Evolutionary conservation across 37 sponge, comb jelly and placozoan genomes (phyloP).

Genomic region (Beroe ovata): DNA sequence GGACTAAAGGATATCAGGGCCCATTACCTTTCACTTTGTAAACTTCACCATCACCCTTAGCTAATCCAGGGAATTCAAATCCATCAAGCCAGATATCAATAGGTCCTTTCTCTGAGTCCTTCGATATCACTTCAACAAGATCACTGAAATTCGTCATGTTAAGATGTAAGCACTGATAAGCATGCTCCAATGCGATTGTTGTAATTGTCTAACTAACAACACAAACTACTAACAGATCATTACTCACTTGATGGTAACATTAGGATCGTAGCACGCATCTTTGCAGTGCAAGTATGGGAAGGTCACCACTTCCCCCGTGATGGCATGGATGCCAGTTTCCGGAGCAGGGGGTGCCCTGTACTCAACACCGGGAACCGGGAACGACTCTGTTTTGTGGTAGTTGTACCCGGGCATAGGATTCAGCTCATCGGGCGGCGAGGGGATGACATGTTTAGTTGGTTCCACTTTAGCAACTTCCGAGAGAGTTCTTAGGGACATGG

Average conservation of each 20-base stretch:
- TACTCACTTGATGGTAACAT: conserved; percentile 37
- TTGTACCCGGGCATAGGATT: conserved; percentile 58
- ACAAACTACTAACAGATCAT: no score
- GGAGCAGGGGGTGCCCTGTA: conserved; percentile 23
- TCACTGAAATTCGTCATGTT: no score
- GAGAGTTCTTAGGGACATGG: not conserved
- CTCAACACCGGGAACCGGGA: not conserved
- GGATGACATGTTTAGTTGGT: not conserved
- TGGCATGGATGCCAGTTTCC: conserved; percentile 21
- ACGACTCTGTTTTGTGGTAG: conserved; percentile 24
- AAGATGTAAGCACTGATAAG: no score
- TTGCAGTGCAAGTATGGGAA: conserved; percentile 59
- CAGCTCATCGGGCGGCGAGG: not conserved
- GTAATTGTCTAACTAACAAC: no score
- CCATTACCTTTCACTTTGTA: conserved; percentile 67
- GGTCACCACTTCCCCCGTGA: conserved; percentile 52
- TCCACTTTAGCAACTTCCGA: conserved; percentile 50
- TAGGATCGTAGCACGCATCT: conserved; percentile 44
- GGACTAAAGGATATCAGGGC: no score
- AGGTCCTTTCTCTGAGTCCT: conserved; percentile 55
- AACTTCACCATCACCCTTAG: conserved; percentile 15
- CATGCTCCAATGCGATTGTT: no score
- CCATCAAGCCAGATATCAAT: conserved; percentile 65
- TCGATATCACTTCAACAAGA: conserved; percentile 22
- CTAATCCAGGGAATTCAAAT: conserved; percentile 48